Base-by-base conservation (phyloP, 2,888 invertebrate species). In the Caradrina clavipalpis region DNA sequence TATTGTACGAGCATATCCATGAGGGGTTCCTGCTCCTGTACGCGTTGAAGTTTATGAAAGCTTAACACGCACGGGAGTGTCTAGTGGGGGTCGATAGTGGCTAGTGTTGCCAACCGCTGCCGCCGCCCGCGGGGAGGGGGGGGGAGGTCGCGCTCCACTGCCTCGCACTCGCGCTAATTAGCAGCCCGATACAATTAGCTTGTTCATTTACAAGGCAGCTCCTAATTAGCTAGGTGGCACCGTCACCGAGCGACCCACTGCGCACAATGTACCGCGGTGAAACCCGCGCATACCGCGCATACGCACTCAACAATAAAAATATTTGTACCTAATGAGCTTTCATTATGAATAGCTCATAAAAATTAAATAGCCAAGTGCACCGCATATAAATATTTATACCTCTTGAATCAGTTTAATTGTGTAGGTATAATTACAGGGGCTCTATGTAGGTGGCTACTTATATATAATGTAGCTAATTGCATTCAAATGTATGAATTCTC, bases 271-370 rank as follows among this genome's bases (percentile, higher is more conserved):
- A 49, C 21, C 72, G 63, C 64, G 75, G 66, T 67, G 69, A 72
- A 57, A 77, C 73, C 66, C 55, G 35, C 70, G 49, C 70, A 82
- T 80, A 72, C 77, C 76, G 68, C 60, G 64, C 78, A 83, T 84
- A 64, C 81, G 68, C 51, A 63, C 63, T 39, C 26, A 67, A 81
- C 77, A 77, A 80, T 85, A 67, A 72, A 83, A 75, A 82, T 84
- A 72, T 80, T 82, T 81, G 62, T 69, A 54, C 61, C 61, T 85
- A 84, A 84, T 85, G 85, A 84, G 83, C 74, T 83, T 76, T 55
- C 66, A 81, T 85, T 79, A 83, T 83, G 76, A 83, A 81, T 84
- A 68, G 60, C 76, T 75, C 74, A 76, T 76, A 71, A 81, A 77
- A 80, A 71, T 72, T 54, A 70, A 73, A 78, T 73, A 69, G 73